Evolutionary conservation across 2,113 vertebrate genomes (phyloP).

Genomic region (Paratilapia polleni): DNA sequence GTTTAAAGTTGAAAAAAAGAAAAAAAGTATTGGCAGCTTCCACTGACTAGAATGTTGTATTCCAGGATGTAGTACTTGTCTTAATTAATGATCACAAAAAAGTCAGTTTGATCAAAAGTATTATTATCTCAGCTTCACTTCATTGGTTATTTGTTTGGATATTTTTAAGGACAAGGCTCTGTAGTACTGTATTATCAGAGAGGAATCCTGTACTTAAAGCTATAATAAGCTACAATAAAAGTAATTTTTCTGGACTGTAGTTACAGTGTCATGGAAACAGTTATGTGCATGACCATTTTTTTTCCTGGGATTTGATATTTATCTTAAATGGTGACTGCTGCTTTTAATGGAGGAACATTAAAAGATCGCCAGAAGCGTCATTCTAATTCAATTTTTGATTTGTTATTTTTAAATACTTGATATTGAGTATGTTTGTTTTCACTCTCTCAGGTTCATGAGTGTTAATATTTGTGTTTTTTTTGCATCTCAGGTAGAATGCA

Average conservation of each 20-base stretch:
- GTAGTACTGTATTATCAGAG: slow-evolving; percentile 25
- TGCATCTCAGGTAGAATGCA: slow-evolving; percentile 87
- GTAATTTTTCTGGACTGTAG: slow-evolving; percentile 28
- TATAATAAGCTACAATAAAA: slow-evolving; percentile 34
- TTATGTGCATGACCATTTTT: slow-evolving; percentile 51
- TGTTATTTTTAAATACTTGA: slow-evolving; percentile 46
- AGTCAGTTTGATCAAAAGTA: slow-evolving; percentile 33
- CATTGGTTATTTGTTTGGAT: slow-evolving; percentile 62
- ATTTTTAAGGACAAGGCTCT: slow-evolving; percentile 47
- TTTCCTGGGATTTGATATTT: slow-evolving; percentile 61
- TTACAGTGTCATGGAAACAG: slow-evolving; percentile 60
- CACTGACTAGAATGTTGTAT: slow-evolving; percentile 34
- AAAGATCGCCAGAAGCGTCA: slow-evolving; percentile 15
- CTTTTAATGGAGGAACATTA: slow-evolving; percentile 41
- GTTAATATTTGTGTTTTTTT: slow-evolving; percentile 78
- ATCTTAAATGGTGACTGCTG: slow-evolving; percentile 44
- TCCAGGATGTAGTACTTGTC: slow-evolving; percentile 50
- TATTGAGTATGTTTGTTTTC: slow-evolving; percentile 71
- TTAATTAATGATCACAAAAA: slow-evolving; percentile 45
- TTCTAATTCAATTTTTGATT: slow-evolving; percentile 30
- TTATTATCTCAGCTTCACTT: slow-evolving; percentile 40
- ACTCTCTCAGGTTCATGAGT: slow-evolving; percentile 83
- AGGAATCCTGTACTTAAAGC: slow-evolving; percentile 25
- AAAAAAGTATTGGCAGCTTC: slow-evolving; percentile 54
- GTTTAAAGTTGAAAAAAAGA: neutral